Conservation (phyloP, 2,797 vertebrate genomes). For the Mormyrops boulengeri region DNA sequence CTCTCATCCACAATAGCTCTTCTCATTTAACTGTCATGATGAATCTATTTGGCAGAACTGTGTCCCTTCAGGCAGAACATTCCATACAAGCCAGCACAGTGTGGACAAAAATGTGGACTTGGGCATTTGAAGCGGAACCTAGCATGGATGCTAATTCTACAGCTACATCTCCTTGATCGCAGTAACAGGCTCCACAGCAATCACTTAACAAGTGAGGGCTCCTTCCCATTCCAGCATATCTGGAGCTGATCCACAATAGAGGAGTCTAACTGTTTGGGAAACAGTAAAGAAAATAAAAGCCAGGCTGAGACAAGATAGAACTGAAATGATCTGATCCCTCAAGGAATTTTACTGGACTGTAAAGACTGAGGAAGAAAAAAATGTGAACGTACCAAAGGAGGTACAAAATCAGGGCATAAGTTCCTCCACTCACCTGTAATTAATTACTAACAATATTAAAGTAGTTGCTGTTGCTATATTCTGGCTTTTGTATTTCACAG, state of each 20-base stretch:
- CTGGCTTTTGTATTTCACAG: background rate
- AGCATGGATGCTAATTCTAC: background rate
- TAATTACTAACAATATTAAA: background rate
- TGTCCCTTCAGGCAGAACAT: background rate
- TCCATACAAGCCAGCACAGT: background rate
- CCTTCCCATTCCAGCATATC: background rate
- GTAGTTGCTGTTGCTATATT: background rate
- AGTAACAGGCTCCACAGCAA: background rate
- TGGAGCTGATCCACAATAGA: background rate
- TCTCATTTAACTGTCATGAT: background rate
- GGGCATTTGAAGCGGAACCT: background rate
- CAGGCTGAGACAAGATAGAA: background rate
- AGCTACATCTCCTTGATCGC: background rate
- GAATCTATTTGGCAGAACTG: background rate
- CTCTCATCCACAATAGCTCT: background rate
- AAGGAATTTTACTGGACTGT: background rate
- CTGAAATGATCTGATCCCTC: background rate
- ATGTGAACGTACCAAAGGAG: background rate
- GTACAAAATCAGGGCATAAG: background rate
- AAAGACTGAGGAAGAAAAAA: background rate
- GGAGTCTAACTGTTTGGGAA: background rate
- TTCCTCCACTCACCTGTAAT: background rate
- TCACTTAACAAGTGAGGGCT: background rate
- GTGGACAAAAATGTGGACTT: background rate
- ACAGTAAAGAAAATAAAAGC: background rate